Base-by-base conservation (phyloP, 2,113 vertebrate genomes). In the Tauraco erythrolophus region DNA sequence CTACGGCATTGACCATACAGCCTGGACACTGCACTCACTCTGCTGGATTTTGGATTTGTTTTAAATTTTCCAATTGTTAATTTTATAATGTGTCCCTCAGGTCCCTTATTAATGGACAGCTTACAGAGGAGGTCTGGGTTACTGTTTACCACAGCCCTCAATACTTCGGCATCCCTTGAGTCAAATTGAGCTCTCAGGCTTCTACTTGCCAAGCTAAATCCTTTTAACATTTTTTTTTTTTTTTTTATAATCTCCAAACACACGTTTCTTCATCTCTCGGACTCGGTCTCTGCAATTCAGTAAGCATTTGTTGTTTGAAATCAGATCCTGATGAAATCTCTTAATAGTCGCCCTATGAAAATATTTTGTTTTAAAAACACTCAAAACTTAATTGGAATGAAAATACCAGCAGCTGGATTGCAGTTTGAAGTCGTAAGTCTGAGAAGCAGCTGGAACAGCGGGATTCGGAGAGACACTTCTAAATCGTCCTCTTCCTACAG, bases 301-400 rank as follows among this genome's bases (percentile, higher is more conserved):
- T 68, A 68, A 94, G 80, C 65, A 17, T 87, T 94, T 84, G 89
- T 75, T 97, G 48, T 84, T 89, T 95, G 89, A 95, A 94, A 97
- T 94, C 91, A 87, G 81, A 95, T 84, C 96, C 50, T 68, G 94
- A 89, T 97, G 94, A 95, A 97, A 96, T 95, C 27, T 76, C 88
- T 95, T 96, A 91, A 94, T 95, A 94, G 91, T 72, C 2, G 0
- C 45, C 84, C 61, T 96, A 41, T 45, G 69, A 97, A 97, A 97
- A 96, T 87, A 93, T 94, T 94, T 97, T 97, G 94, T 94, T 96
- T 97, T 72, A 97, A 96, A 97, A 95, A 95, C 89, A 92, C 97
- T 96, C 92, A 64, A 72, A 94, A 85, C 90, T 85, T 95, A 96
- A 97, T 95, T 94, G 96, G 93, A 97, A 96, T 57, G 88, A 94